Evolutionary conservation across 1,140 invertebrate genomes (phyloP).

Genomic region (Ptiloglossa arizonensis): DNA sequence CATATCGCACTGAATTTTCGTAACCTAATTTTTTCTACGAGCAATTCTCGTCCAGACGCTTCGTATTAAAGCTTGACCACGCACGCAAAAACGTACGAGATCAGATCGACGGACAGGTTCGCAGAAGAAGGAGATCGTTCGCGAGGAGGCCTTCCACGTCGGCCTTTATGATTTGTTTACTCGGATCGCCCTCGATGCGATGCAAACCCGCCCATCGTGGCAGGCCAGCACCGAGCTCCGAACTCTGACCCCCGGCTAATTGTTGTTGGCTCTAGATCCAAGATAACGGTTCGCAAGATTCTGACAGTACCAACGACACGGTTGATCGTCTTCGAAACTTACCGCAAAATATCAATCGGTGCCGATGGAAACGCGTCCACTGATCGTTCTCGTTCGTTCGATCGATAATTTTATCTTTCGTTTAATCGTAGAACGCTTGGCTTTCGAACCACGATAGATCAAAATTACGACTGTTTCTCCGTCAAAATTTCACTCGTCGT

Average conservation of each 20-base stretch:
- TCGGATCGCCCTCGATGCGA: constrained; percentile 74
- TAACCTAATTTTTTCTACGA: too few relatives aligned
- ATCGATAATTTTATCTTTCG: too few relatives aligned
- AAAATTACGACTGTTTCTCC: too few relatives aligned
- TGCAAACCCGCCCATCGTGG: constrained; percentile 70
- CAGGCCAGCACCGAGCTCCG: constrained; percentile 67
- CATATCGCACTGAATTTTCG: too few relatives aligned
- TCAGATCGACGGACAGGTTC: constrained; percentile 32
- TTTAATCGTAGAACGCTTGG: too few relatives aligned
- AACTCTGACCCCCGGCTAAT: constrained; percentile 81
- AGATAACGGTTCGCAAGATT: constrained; percentile 68
- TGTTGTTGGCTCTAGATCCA: constrained; percentile 81
- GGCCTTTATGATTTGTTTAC: constrained; percentile 78
- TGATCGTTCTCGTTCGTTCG: too few relatives aligned
- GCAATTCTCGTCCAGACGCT: too few relatives aligned
- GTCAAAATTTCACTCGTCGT: too few relatives aligned
- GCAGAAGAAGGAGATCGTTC: constrained; percentile 45
- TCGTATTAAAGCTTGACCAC: background rate
- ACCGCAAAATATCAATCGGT: too few relatives aligned
- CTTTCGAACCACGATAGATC: too few relatives aligned
- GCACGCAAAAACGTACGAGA: constrained; percentile 9
- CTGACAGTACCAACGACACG: constrained; percentile 17
- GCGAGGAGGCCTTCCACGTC: constrained; percentile 27
- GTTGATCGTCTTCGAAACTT: background rate
- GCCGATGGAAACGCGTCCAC: too few relatives aligned